Evolutionary conservation across 92 coral and sea anemone species (phyloP).

Genomic region (Zoanthus solanderi): DNA sequence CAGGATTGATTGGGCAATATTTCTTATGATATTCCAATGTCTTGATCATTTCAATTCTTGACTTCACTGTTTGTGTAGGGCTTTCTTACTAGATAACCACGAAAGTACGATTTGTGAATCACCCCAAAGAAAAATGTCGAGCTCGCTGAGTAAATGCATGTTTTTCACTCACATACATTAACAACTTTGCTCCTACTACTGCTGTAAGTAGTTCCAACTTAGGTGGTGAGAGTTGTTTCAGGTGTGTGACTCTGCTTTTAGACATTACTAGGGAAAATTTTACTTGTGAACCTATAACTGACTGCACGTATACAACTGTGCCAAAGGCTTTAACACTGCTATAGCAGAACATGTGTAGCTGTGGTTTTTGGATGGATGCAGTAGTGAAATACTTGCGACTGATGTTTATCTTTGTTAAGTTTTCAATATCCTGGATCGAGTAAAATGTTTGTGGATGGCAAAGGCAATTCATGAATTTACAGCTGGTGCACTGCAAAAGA

Average conservation of each 20-base stretch:
- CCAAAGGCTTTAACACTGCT: conserved; percentile 26
- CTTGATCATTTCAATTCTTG: not conserved
- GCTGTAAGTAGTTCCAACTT: not conserved
- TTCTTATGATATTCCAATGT: not conserved
- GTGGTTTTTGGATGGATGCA: not conserved
- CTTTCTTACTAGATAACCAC: not conserved
- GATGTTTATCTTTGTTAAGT: not conserved
- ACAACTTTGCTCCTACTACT: conserved; percentile 12
- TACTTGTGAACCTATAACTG: not conserved
- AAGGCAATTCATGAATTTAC: no score
- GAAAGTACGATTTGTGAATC: not conserved
- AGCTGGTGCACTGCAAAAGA: no score
- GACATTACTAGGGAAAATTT: conserved; percentile 1
- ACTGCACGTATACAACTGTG: not conserved
- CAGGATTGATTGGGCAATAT: conserved; percentile 25
- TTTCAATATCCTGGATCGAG: not conserved
- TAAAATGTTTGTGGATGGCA: no score
- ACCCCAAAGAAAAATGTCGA: not conserved
- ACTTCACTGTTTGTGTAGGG: not conserved
- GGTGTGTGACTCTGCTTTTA: conserved; percentile 4
- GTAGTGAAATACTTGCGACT: not conserved
- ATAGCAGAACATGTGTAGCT: conserved; percentile 30
- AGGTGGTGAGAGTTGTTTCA: not conserved
- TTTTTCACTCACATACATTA: not conserved
- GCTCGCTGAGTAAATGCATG: not conserved